Base-by-base conservation (phyloP, 2,797 vertebrate genomes). In the Coracias cyanogaster region DNA sequence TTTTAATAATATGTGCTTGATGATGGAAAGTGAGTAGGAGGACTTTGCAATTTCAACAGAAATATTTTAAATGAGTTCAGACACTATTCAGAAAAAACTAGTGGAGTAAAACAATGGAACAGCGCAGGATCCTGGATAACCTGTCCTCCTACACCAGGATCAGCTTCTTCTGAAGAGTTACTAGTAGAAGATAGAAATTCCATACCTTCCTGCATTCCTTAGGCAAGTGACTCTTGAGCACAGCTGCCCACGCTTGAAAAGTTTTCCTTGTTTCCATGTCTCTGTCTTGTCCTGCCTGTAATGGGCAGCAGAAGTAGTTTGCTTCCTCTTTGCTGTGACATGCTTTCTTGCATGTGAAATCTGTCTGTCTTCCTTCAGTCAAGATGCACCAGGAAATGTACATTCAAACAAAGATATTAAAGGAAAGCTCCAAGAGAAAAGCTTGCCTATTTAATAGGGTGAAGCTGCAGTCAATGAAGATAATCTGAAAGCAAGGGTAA, bases 51-150 rank as follows among this genome's bases (percentile, higher is more conserved):
- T 91, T 94, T 91, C 58, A 81, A 18, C 17, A 8, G 71, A 76
- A 89, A 43, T 71, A 71, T 91, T 94, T 91, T 71, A 80, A 86
- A 88, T 76, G 93, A 88, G 72, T 74, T 90, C 72, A 71, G 87
- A 60, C 64, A 37, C 8, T 66, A 58, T 77, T 94, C n/a, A 62
- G 28, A 85, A 72, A 77, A 62, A 72, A 77, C 4, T 61, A 60
- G 18, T 51, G 43, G 37, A 58, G 26, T 82, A 66, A 71, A 91
- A 91, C 48, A 90, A 25, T 67, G 41, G 52, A 61, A 46, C 29
- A 57, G 35, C 4, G 18, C n/a, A 43, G 61, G 48, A 52, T 82
- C n/a, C 45, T 57, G 76, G 55, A 54, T 91, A 74, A 78, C 71
- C 72, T 71, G 25, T 81, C 77, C 37, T 86, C 76, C 82, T 90